phyloP scores from a whole-genome alignment of 2,113 vertebrate genomes.

The Cololabis saira region DNA sequence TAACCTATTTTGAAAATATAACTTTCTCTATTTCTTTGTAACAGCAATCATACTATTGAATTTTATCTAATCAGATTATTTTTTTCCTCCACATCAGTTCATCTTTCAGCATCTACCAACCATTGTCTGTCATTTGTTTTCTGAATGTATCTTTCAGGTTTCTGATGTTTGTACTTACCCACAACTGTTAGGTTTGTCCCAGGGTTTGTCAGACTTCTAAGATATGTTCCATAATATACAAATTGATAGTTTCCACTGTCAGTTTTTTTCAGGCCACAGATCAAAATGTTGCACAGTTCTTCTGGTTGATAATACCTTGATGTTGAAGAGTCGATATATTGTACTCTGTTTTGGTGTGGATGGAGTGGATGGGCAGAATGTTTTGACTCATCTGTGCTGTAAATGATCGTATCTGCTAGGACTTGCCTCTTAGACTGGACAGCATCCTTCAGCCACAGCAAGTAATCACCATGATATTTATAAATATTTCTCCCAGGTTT shows the following conservation, averaged over 20 bases:
- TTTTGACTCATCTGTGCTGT: background rate
- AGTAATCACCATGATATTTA: fast-evolving
- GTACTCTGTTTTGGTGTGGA: conserved; percentile 58
- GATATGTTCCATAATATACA: background rate
- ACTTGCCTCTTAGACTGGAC: fast-evolving
- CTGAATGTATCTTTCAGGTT: background rate
- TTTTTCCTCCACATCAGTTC: no score
- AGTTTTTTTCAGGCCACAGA: conserved; percentile 46
- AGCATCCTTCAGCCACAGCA: conserved; percentile 72
- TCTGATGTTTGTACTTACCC: conserved; percentile 46
- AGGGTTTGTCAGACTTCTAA: fast-evolving
- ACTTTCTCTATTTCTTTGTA: no score
- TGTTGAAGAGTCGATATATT: background rate
- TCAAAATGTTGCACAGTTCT: conserved; percentile 18
- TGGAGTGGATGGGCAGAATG: background rate
- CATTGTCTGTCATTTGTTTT: background rate
- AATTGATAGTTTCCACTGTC: conserved; percentile 69
- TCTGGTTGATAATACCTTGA: fast-evolving
- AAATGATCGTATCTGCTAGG: conserved; percentile 34
- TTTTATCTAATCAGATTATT: no score
- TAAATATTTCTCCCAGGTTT: fast-evolving
- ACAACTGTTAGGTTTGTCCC: conserved; percentile 22
- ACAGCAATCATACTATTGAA: no score
- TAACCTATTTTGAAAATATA: no score
- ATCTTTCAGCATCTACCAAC: no score